Percentiles rank a stretch among this genome's conserved stretches.
Evolutionary conservation across 2,797 vertebrate species (phyloP).

Genomic region (Rhinoraja longicauda): DNA sequence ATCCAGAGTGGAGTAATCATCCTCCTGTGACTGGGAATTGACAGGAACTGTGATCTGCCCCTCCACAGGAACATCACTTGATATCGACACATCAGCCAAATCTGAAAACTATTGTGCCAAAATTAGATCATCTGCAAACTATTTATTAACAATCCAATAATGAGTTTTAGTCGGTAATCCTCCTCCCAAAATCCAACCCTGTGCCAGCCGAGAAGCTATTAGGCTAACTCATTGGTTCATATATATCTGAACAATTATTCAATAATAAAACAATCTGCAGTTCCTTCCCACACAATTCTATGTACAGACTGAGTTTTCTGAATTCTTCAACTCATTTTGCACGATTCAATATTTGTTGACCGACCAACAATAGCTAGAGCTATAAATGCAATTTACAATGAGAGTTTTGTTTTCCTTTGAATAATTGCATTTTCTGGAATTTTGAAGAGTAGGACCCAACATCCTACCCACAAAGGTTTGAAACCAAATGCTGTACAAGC

Average conservation of each 20-base stretch:
- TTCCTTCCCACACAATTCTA: too few relatives aligned
- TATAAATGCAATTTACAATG: neutral
- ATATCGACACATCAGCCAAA: slow-evolving; percentile 81
- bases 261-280: too few relatives aligned
- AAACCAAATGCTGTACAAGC: neutral
- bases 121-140: neutral
- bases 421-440: neutral
- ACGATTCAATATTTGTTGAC: neutral
- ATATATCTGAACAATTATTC: neutral
- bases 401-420: neutral
- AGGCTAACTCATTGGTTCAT: neutral
- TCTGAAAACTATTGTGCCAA: slow-evolving; percentile 68
- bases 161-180: neutral
- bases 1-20: slow-evolving; percentile 82
- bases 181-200: neutral
- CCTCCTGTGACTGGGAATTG: slow-evolving; percentile 60
- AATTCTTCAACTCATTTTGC: neutral
- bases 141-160: neutral
- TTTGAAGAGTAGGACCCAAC: neutral
- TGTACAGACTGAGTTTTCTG: neutral
- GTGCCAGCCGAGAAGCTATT: neutral
- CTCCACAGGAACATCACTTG: slow-evolving; percentile 83
- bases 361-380: neutral
- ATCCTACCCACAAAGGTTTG: neutral
- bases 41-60: slow-evolving; percentile 83